Percentiles rank a stretch among this genome's conserved stretches.
phyloP scores from a whole-genome alignment of 2,113 vertebrate genomes.

The Clarias macrocephalus region DNA sequence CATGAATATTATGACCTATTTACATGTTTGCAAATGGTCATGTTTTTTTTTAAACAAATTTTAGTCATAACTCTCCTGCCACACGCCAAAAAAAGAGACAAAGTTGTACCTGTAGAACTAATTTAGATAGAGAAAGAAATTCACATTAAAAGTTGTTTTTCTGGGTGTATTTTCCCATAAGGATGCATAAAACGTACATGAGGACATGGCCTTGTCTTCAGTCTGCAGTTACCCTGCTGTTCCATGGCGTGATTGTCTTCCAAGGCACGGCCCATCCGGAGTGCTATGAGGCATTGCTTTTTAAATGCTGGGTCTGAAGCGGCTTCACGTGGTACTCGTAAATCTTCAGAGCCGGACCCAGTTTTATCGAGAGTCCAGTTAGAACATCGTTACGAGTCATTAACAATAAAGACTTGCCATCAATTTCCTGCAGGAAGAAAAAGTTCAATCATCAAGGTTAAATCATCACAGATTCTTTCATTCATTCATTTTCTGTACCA shows the following conservation, averaged over 20 bases:
- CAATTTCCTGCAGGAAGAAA: constrained; percentile 86
- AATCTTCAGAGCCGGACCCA: constrained; percentile 97
- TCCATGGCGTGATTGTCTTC: constrained; percentile 71
- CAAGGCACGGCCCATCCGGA: neutral
- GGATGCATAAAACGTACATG: constrained; percentile 60
- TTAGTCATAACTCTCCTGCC: neutral
- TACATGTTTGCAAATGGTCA: constrained; percentile 38
- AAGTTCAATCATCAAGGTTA: neutral
- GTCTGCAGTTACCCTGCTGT: constrained; percentile 63
- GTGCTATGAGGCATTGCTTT: constrained; percentile 85
- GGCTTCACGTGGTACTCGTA: constrained; percentile 98
- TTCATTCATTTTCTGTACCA: too few species aligned
- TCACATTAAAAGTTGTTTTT: constrained; percentile 37
- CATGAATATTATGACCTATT: constrained; percentile 31
- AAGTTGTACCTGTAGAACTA: constrained; percentile 32
- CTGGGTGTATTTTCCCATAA: constrained; percentile 12
- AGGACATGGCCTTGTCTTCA: constrained; percentile 56
- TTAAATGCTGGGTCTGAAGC: constrained; percentile 94
- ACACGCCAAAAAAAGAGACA: neutral
- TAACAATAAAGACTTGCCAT: constrained; percentile 95
- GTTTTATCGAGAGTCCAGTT: constrained; percentile 97
- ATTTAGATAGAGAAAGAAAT: constrained; percentile 37
- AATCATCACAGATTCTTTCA: too few species aligned
- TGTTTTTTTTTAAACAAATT: neutral
- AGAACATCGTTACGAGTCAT: constrained; percentile 98